Base-by-base conservation (phyloP, 2,113 vertebrate genomes). In the Hystrix brachyura region DNA sequence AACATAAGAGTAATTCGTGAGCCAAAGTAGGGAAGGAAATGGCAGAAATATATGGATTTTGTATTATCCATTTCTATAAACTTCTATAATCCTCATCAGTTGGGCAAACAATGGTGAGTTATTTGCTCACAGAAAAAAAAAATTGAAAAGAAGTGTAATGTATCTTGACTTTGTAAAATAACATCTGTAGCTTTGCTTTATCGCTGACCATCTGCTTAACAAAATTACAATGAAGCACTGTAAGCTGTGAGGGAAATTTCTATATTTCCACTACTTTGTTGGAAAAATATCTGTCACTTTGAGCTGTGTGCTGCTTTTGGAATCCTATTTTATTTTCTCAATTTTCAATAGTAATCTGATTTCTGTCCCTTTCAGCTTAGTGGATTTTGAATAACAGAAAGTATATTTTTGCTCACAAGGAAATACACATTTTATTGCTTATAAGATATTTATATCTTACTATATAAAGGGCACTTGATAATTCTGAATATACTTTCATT, bases 331-430 rank as follows among this genome's bases (percentile, higher is more conserved):
- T 96, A 69, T 96, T 98, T 98, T 95, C 89, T 97, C 78, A 93
- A 79, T 84, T 82, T 96, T 97, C 81, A 94, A 90, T 55, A 90
- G 57, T 95, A 97, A 69, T 88, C 65, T 51, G 91, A 84, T 96
- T 98, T 97, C 65, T 96, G 74, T 97, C 94, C 97, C 32, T 60
- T 74, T 96, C 79, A 80, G 53, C n/a, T 95, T 79, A 97, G 91
- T 94, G 51, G 74, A 87, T 97, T 98, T 86, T 97, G 81, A 94
- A 83, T 97, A 48, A 97, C 87, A 89, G 64, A 94, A 43, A 86
- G 34, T 97, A 38, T 85, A 32, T 38, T 71, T 29, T 90, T 79
- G 55, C 18, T 88, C 64, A 93, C 43, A 85, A 38, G 59, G 81
- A 80, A 94, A 87, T 80, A 67, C 7, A 71, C 72, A 48, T 46